Conservation (phyloP, 2,113 vertebrate species). For the Crocuta crocuta region DNA sequence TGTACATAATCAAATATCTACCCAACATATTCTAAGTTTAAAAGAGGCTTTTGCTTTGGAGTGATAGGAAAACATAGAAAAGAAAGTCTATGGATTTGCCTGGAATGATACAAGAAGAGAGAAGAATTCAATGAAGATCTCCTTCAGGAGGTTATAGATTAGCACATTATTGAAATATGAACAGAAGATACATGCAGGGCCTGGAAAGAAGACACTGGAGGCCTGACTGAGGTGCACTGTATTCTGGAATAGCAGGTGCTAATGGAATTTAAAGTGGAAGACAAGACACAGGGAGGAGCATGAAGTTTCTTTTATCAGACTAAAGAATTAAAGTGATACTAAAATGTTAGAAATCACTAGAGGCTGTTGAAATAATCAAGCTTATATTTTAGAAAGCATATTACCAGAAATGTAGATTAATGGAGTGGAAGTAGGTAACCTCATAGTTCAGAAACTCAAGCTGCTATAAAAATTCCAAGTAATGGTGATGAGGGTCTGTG, state of each 20-base stretch:
- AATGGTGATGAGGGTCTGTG: neutral
- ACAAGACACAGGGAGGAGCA: neutral
- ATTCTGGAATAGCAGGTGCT: neutral
- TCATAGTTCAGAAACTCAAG: neutral
- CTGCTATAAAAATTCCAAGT: neutral
- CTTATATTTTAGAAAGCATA: neutral
- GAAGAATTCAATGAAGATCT: neutral
- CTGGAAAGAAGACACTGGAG: neutral
- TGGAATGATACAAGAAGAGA: neutral
- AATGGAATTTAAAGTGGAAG: neutral
- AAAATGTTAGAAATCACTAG: neutral
- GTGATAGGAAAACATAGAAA: neutral
- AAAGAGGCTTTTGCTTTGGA: neutral
- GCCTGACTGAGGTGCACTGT: neutral
- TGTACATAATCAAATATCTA: neutral
- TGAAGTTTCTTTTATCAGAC: neutral
- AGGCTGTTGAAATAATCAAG: neutral
- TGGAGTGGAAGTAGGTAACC: neutral
- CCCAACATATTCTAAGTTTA: neutral
- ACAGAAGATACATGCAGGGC: neutral
- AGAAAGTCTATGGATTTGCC: neutral
- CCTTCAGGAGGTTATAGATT: neutral
- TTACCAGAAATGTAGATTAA: neutral
- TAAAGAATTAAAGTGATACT: neutral
- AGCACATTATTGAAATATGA: neutral